Evolutionary conservation across 2,888 invertebrate species (phyloP).

Genomic region (Rhamphomyia laevipes): DNA sequence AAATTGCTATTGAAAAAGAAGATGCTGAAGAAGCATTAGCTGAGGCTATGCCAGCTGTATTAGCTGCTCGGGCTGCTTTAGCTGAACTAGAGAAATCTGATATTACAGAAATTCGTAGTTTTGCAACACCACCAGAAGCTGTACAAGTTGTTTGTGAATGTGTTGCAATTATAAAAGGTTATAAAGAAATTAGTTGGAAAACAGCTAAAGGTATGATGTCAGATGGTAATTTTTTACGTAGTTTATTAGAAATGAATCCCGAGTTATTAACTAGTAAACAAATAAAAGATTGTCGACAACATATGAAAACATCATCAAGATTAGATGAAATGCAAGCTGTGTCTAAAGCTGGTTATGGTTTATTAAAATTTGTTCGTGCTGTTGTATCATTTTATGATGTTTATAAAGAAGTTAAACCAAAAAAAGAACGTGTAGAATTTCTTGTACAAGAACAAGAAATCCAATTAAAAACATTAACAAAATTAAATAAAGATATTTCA

Average conservation of each 20-base stretch:
- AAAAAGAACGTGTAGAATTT: slow-evolving; percentile 68
- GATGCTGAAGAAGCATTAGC: slow-evolving; percentile 73
- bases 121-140: slow-evolving; percentile 81
- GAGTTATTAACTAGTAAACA: slow-evolving; percentile 61
- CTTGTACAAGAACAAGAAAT: slow-evolving; percentile 59
- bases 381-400: slow-evolving; percentile 85
- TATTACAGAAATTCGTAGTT: slow-evolving; percentile 85
- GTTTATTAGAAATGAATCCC: slow-evolving; percentile 76
- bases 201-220: slow-evolving; percentile 87
- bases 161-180: slow-evolving; percentile 70
- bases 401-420: slow-evolving; percentile 73
- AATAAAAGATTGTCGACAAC: slow-evolving; percentile 55
- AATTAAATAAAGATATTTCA: slow-evolving; percentile 61
- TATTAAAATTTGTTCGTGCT: slow-evolving; percentile 74
- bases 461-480: slow-evolving; percentile 50
- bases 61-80: slow-evolving; percentile 66
- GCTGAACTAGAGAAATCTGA: slow-evolving; percentile 78
- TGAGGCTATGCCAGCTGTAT: slow-evolving; percentile 74
- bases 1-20: slow-evolving; percentile 68
- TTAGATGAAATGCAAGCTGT: slow-evolving; percentile 74
- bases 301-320: slow-evolving; percentile 59
- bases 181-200: slow-evolving; percentile 82
- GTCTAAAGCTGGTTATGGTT: slow-evolving; percentile 75
- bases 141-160: slow-evolving; percentile 86
- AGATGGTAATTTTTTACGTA: slow-evolving; percentile 70